Evolutionary conservation across 2,113 vertebrate species (phyloP).

Genomic region (Scophthalmus maximus): DNA sequence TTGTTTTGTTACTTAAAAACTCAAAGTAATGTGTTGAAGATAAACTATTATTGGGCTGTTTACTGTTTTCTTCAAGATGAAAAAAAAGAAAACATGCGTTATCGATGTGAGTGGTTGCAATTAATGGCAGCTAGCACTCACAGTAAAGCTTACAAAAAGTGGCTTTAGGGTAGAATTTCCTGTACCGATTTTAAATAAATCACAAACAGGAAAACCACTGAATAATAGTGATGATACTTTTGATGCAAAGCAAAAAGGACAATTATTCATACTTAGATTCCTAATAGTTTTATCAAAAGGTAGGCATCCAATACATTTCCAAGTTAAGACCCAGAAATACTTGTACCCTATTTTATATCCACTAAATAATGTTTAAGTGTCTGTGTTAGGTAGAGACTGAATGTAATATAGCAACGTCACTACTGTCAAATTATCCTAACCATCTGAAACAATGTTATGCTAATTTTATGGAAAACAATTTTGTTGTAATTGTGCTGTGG

Average conservation of each 20-base stretch:
- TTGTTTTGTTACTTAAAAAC: not conserved
- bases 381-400: not conserved
- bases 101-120: too few relatives aligned
- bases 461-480: slow-evolving; percentile 48
- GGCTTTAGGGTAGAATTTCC: too few relatives aligned
- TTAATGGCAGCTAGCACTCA: too few relatives aligned
- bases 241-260: not conserved
- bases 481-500: slow-evolving; percentile 36
- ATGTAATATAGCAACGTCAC: not conserved
- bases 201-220: too few relatives aligned
- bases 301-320: not conserved
- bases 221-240: too few relatives aligned
- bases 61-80: too few relatives aligned
- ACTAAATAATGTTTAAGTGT: not conserved
- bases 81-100: too few relatives aligned
- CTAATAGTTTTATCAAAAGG: not conserved
- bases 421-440: slow-evolving; percentile 13
- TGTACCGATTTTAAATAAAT: too few relatives aligned
- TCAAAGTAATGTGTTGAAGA: too few relatives aligned
- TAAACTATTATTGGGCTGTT: too few relatives aligned
- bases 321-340: too few relatives aligned
- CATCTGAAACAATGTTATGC: slow-evolving; percentile 6
- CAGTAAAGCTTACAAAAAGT: too few relatives aligned
- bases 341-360: not conserved
- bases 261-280: not conserved